Base-by-base conservation (phyloP, 2,888 invertebrate genomes). In the Xestia ashworthii region DNA sequence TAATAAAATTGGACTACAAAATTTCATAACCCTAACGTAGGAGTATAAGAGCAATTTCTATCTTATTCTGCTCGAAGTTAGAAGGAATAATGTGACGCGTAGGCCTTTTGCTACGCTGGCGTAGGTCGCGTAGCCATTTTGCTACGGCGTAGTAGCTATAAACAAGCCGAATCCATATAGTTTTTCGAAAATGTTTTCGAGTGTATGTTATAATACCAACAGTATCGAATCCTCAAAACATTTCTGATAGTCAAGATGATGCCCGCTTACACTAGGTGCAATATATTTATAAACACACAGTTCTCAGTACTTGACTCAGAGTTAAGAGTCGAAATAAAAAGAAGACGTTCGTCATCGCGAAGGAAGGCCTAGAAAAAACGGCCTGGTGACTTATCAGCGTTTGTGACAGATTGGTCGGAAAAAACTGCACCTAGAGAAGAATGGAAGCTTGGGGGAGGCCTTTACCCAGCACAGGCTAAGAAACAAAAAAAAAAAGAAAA, bases 71-170 rank as follows among this genome's bases (percentile, higher is more conserved):
- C 11, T 11, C 9, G 1, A 44, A 50, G 5, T n/a, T 19, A 68
- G 16, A 41, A 58, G 5, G 14, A 32, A 11, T 25, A 19, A 44
- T 22, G 22, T 14, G n/a, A 32, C 11, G 38, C 72, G 53, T 48
- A 64, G 44, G 14, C 41, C 0, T 58, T 78, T 74, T 76, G 64
- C 68, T 64, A 82, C 76, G 48, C 76, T 25, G 19, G 41, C 64
- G 78, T 67, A 68, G 32, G n/a, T n/a, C 12, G 19, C 77, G 83
- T 82, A 83, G 83, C 16, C 44, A 58, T 64, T 44, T 48, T 48
- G 68, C 80, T 80, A 80, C 83, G 48, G 1, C 76, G 77, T 76
- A 82, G 77, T 55, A 55, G 19, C 5, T 32, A 14, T 38, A 53
- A 70, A 38, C 16, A 4, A 44, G 16, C 22, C 3, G 22, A 16